These are phyloP conservation scores for Xylota segnis DNA, from an alignment of 2,888 invertebrate species.

Conservation along the genomic window DNA sequence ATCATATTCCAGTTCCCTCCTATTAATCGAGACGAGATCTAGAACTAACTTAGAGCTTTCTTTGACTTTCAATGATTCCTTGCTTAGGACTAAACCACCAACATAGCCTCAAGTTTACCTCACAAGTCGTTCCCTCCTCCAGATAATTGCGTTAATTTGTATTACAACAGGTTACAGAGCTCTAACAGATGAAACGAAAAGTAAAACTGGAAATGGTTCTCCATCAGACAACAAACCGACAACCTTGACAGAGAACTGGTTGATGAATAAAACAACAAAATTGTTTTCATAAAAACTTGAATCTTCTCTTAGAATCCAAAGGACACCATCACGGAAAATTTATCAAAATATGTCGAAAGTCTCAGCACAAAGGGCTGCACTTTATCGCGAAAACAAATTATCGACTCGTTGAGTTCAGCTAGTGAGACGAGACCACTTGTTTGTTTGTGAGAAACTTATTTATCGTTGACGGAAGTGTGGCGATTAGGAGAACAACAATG, in stretches of 20 bases:
- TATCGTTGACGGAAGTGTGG: conserved; percentile 23
- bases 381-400: not conserved
- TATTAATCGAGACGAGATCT: too few species aligned
- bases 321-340: not conserved
- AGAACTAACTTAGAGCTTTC: too few species aligned
- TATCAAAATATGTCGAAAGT: not conserved
- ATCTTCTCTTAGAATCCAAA: not conserved
- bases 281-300: too few species aligned
- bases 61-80: too few species aligned
- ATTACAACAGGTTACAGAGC: not conserved
- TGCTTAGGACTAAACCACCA: too few species aligned
- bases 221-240: not conserved
- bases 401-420: not conserved
- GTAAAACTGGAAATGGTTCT: not conserved
- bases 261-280: not conserved
- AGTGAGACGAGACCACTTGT: too few species aligned
- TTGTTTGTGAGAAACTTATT: not conserved
- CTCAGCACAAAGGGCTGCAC: not conserved
- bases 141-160: not conserved
- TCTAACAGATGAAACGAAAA: not conserved
- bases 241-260: not conserved
- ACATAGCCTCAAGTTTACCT: too few species aligned
- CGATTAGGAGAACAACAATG: not conserved
- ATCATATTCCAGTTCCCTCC: too few species aligned
- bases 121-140: too few species aligned